Conservation (phyloP, 2,113 vertebrate genomes). For the Prunella himalayana region DNA sequence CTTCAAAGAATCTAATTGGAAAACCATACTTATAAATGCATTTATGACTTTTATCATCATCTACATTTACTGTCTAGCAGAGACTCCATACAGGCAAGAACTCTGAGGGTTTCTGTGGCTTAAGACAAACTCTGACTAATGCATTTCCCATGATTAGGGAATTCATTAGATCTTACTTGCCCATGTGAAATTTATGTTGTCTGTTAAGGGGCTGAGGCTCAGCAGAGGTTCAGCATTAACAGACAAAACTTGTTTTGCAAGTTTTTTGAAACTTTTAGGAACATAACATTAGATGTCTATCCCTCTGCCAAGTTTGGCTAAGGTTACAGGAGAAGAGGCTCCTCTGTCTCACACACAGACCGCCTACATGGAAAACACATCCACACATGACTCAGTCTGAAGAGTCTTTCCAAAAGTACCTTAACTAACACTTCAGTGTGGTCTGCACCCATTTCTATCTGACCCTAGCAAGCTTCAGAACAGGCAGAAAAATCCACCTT, state of each 20-base stretch:
- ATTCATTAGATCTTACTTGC: background rate
- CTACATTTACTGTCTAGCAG: background rate
- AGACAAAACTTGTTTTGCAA: background rate
- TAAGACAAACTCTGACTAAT: background rate
- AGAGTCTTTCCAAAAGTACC: background rate
- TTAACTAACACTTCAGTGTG: background rate
- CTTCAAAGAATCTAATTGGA: background rate
- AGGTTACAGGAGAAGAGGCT: background rate
- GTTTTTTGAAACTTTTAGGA: background rate
- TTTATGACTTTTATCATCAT: background rate
- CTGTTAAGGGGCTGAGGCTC: background rate
- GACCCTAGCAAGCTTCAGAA: background rate
- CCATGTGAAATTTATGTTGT: background rate
- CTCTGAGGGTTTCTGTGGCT: background rate
- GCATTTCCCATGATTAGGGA: conserved; percentile 8
- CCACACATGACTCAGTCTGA: background rate
- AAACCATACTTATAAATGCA: background rate
- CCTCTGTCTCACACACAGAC: background rate
- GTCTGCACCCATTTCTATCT: background rate
- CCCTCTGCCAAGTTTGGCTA: background rate
- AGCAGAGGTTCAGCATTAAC: background rate
- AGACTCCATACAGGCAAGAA: background rate
- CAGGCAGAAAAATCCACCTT: background rate
- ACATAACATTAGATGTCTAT: background rate
- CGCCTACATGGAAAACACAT: background rate